Conservation (phyloP, 2,888 invertebrate species). For the Drosophila diplacantha region DNA sequence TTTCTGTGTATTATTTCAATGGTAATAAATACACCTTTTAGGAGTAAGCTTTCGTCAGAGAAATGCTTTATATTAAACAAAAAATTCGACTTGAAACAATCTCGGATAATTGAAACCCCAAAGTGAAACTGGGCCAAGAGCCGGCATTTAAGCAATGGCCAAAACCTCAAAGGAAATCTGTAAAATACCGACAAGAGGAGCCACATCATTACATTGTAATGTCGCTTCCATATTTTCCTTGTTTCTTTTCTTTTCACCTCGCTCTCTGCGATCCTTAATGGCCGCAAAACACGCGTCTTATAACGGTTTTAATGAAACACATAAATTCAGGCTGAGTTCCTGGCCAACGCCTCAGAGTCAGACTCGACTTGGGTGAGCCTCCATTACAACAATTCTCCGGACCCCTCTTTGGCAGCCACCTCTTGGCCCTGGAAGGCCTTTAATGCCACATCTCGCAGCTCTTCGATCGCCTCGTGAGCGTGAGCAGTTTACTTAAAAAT, state of each 20-base stretch:
- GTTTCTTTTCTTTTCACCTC: constrained; percentile 3
- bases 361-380: constrained; percentile 55
- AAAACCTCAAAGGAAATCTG: constrained; percentile 38
- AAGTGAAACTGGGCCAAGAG: constrained; percentile 34
- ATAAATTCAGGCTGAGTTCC: constrained; percentile 64
- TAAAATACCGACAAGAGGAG: constrained; percentile 23
- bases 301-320: constrained; percentile 71
- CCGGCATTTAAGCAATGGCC: constrained; percentile 32
- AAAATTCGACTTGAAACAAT: constrained; percentile 15
- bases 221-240: constrained; percentile 11
- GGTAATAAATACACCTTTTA: background rate
- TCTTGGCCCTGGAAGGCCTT: background rate
- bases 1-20: too few relatives aligned
- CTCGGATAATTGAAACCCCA: constrained; percentile 35
- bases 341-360: constrained; percentile 19
- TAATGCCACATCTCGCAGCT: constrained; percentile 4
- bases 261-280: constrained; percentile 51
- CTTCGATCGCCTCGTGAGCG: constrained; percentile 44
- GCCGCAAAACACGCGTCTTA: constrained; percentile 62
- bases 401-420: background rate
- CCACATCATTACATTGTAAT: constrained; percentile 61
- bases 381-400: constrained; percentile 31
- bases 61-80: background rate
- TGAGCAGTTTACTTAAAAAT: constrained; percentile 53
- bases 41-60: constrained; percentile 6